Percentiles rank a stretch among this genome's conserved stretches.
phyloP scores from a whole-genome alignment of 1,140 invertebrate genomes.

The Paracyclopina nana region DNA sequence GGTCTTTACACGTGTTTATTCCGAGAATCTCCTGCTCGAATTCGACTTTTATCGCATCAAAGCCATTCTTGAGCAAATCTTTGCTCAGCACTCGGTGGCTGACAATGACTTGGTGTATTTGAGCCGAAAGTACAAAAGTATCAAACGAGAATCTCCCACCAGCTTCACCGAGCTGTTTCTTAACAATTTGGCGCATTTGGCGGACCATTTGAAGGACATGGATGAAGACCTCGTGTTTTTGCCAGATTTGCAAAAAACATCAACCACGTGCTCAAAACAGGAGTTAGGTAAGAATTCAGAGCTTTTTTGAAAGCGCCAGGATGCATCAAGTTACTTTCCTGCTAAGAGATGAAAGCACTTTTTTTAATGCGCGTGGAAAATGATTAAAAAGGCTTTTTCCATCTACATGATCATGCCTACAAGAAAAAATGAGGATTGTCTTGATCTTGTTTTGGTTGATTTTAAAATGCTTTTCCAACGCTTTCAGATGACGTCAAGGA shows the following conservation, averaged over 20 bases:
- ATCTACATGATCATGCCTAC: too few relatives aligned
- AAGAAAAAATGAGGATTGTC: too few relatives aligned
- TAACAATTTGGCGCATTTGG: background rate
- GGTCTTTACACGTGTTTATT: background rate
- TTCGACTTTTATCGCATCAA: background rate
- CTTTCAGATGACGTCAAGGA: too few relatives aligned
- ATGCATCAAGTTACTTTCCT: too few relatives aligned
- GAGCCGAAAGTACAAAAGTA: background rate
- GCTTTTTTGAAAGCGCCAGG: too few relatives aligned
- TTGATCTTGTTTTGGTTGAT: too few relatives aligned
- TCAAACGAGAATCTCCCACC: background rate
- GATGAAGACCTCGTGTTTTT: background rate
- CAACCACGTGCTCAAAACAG: background rate
- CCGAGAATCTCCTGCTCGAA: background rate
- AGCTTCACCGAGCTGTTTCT: background rate
- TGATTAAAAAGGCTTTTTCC: too few relatives aligned
- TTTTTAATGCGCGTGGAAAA: too few relatives aligned
- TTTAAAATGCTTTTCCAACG: too few relatives aligned
- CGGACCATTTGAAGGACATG: background rate
- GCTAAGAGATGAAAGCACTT: too few relatives aligned
- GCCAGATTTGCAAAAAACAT: background rate
- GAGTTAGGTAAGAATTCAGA: too few relatives aligned
- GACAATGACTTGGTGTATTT: background rate
- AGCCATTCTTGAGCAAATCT: background rate
- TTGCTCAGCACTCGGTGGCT: background rate